Evolutionary conservation across 2,113 vertebrate genomes (phyloP), one percentile per base, ranked within the genome.

Genomic region (Trogon melanurus): DNA sequence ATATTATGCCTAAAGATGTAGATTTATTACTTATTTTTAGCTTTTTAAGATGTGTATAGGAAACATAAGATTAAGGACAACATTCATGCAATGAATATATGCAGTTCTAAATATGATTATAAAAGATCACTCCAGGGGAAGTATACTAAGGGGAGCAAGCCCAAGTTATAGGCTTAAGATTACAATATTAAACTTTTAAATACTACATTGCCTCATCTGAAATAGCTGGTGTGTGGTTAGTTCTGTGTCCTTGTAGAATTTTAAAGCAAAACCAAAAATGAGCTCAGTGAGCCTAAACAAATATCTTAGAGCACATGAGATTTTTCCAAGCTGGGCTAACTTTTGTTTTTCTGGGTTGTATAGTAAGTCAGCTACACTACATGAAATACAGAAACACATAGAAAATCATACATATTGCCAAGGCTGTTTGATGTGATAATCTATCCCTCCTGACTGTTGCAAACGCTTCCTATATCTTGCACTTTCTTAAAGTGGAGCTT

Each of bases 261-360:
- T 91, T 88, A 96, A 91, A 90, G 47, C 18, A 93, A 95, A 96
- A 90, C 67, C 61, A 85, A 88, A 97, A 94, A 85, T 38, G 51
- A 83, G 34, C 29, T 70, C 90, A 64, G 51, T 94, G 72, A 93
- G 85, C 85, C 85, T 64, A 85, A 93, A 79, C 61, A 95, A 91
- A 95, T 83, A 96, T 47, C 81, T 95, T 83, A 75, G 83, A 96
- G 85, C 23, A 60, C 50, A 91, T 78, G 64, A 93, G 85, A 82
- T 80, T 89, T 90, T 93, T 93, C 90, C 75, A 88, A 45, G 60
- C 32, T 85, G 18, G 56, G 47, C 75, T 51, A 93, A n/a, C 36
- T 80, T 86, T 18, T 41, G 32, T 85, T 95, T 91, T 89, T 82
- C 86, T 95, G 91, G 67, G 64, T 48, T 90, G 79, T 66, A 80